phyloP scores from a whole-genome alignment of 64 coral and sea anemone species.

The Pocillopora verrucosa region DNA sequence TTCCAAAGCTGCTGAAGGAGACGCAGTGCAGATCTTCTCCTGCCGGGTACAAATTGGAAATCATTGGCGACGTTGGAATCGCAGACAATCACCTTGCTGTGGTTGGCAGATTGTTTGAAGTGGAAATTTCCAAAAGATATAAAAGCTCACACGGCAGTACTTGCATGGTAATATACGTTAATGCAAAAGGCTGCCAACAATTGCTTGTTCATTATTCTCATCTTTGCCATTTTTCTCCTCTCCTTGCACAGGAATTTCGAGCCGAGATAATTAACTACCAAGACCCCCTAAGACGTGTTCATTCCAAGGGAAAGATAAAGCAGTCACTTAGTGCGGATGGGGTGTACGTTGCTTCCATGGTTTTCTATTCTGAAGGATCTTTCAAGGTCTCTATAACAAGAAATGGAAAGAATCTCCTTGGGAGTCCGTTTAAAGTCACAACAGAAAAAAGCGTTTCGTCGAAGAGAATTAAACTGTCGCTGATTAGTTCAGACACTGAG shows the following conservation, averaged over 20 bases:
- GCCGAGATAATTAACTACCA: not conserved
- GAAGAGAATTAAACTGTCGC: conserved; percentile 55
- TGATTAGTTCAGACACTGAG: conserved; percentile 43
- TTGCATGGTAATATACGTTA: conserved; percentile 22
- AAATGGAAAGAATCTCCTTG: conserved; percentile 38
- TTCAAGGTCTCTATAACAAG: conserved; percentile 47
- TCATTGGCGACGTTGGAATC: not conserved
- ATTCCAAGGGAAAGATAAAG: conserved; percentile 9
- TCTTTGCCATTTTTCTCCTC: not conserved
- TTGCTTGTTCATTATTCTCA: not conserved
- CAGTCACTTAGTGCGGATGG: not conserved
- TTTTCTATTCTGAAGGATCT: conserved; percentile 42
- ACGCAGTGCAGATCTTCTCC: not conserved
- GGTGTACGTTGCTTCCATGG: conserved; percentile 36
- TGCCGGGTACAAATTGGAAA: conserved; percentile 27
- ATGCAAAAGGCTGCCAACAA: not conserved
- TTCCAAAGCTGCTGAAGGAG: not conserved
- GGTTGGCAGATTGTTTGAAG: conserved; percentile 51
- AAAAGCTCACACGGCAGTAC: not conserved
- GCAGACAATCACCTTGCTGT: conserved; percentile 33
- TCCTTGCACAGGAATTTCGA: conserved; percentile 15
- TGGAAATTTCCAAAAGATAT: conserved; percentile 33
- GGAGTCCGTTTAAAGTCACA: conserved; percentile 50
- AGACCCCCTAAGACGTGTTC: not conserved
- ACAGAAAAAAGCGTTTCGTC: conserved; percentile 44